phyloP scores from a whole-genome alignment of 2,797 vertebrate species.

The Trachurus trachurus region DNA sequence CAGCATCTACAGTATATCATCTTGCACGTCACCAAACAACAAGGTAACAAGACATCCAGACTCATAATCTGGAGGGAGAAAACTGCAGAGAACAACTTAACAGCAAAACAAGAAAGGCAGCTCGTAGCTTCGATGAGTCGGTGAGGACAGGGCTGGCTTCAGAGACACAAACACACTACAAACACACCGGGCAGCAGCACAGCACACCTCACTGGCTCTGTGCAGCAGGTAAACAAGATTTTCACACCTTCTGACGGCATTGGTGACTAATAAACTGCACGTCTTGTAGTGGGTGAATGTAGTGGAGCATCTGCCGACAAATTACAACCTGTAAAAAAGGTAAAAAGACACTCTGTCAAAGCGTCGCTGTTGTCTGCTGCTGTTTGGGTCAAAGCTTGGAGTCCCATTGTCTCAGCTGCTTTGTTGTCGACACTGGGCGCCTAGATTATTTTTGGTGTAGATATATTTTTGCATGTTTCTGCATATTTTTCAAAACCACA shows the following conservation, averaged over 20 bases:
- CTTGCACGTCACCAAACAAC: not conserved
- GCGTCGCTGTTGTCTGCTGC: not conserved
- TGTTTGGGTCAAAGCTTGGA: too few species aligned
- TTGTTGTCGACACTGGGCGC: too few species aligned
- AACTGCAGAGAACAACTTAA: not conserved
- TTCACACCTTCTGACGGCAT: not conserved
- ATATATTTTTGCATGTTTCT: too few species aligned
- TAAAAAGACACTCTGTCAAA: not conserved
- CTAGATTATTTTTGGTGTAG: too few species aligned
- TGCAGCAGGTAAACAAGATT: not conserved
- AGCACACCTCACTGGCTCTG: not conserved
- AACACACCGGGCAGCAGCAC: not conserved
- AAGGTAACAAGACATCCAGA: not conserved
- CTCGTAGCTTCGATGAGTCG: not conserved
- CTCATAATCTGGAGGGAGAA: not conserved
- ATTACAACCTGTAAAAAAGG: not conserved
- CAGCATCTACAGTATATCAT: not conserved
- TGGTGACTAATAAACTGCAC: not conserved
- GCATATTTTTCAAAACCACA: too few species aligned
- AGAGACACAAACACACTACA: not conserved
- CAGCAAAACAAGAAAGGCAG: not conserved
- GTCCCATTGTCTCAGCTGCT: too few species aligned
- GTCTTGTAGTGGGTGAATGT: not conserved
- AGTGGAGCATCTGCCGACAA: not conserved
- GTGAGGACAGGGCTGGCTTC: not conserved